Conservation (phyloP, 2,888 invertebrate genomes). For the Tricholauxania praeusta region DNA sequence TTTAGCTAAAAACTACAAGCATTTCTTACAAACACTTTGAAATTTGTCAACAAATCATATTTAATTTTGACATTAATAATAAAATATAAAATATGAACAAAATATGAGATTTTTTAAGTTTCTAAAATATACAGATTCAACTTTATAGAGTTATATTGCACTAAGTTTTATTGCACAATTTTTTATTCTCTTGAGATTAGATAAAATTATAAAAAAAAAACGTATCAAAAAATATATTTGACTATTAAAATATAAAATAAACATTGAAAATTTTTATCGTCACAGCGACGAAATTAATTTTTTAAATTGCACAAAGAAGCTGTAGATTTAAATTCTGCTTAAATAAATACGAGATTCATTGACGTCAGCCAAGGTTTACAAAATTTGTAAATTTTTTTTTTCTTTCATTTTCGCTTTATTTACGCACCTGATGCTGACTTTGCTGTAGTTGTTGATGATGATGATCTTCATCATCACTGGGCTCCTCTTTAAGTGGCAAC, state of each 20-base stretch:
- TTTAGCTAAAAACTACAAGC: neutral
- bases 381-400: neutral
- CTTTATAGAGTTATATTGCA: slow-evolving; percentile 3
- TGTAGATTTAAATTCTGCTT: too few species aligned
- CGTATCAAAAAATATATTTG: neutral
- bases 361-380: neutral
- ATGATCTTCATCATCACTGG: slow-evolving; percentile 74
- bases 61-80: slow-evolving; percentile 8
- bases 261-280: too few species aligned
- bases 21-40: neutral
- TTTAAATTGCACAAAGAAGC: too few species aligned
- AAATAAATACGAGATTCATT: neutral
- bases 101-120: slow-evolving; percentile 15
- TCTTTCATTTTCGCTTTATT: slow-evolving; percentile 45
- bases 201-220: neutral
- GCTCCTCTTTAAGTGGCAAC: slow-evolving; percentile 73
- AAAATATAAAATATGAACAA: neutral
- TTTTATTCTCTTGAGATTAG: neutral
- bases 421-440: slow-evolving; percentile 52
- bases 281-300: too few species aligned
- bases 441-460: slow-evolving; percentile 52
- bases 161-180: slow-evolving; percentile 9
- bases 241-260: too few species aligned
- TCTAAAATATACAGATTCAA: neutral
- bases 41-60: slow-evolving; percentile 59